Evolutionary conservation across 2,888 invertebrate genomes (phyloP), one percentile per base, ranked within the genome.

Genomic region (Lumbricus terrestris): DNA sequence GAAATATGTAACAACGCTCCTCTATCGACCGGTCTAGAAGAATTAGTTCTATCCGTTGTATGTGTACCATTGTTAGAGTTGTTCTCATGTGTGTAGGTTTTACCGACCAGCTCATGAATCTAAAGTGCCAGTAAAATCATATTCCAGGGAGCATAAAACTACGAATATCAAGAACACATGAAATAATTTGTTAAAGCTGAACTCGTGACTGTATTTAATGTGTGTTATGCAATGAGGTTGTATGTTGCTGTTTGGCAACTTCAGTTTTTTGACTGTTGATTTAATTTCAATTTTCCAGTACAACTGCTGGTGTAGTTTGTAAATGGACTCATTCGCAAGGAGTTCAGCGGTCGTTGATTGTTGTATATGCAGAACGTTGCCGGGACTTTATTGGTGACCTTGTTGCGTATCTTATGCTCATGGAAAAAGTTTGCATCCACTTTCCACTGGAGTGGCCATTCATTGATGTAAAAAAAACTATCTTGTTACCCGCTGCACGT

Each of bases 1-100:
- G 96, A 99, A 99, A 96, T 99, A 99, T 96, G 99, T 99, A 83
- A 99, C 99, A 35, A 99, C 99, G 37, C 96, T 99, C 91, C 96
- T 99, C 23, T 99, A 99, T 95, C 99, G 99, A 95, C 99, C 99
- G 89, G 99, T 99, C 91, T 95, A 47, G 89, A 40, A 54, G 69
- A 69, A 69, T 69, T 69, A n/a, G n/a, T n/a, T 69, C n/a, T n/a
- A 6, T 69, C 69, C n/a, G 4, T 69, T 11, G n/a, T 69, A 8
- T n/a, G 29, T 69, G 23, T 16, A n/a, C n/a, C 69, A n/a, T n/a
- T 69, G 23, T 54, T 23, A 29, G 15, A 54, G 29, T 54, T 54
- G 69, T 69, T 69, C 29, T 69, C n/a, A 69, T 69, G 47, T 40
- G 40, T 47, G 47, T 47, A 47, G 47, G 20, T 47, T 47, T 47